phyloP scores from a whole-genome alignment of 2,797 vertebrate species.

The Crenichthys baileyi region DNA sequence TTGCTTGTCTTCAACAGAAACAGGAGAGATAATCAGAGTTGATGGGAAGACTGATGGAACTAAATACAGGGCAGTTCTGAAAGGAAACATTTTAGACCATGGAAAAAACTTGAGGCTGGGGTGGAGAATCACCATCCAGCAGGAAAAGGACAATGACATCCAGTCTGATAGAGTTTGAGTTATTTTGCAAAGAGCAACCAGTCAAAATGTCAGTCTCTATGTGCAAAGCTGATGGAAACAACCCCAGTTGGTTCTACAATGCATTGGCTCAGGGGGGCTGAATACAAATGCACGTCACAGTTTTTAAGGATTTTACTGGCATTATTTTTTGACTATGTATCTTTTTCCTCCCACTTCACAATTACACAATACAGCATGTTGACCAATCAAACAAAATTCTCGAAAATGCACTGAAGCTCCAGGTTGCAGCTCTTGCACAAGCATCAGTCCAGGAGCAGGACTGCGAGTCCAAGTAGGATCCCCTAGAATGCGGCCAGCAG shows the following conservation, averaged over 20 bases:
- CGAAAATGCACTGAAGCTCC: neutral
- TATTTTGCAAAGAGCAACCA: neutral
- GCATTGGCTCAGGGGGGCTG: neutral
- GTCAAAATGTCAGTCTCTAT: neutral
- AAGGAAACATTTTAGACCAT: neutral
- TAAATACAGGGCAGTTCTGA: neutral
- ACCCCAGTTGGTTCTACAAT: neutral
- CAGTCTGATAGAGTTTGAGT: neutral
- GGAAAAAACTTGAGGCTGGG: neutral
- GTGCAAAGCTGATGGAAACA: neutral
- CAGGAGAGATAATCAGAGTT: neutral
- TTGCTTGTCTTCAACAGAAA: neutral
- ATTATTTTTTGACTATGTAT: neutral
- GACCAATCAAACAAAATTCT: neutral
- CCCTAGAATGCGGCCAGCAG: conserved; percentile 15
- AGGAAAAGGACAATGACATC: neutral
- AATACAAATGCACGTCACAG: neutral
- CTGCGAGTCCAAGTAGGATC: conserved; percentile 17
- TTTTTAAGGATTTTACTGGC: neutral
- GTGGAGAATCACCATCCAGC: neutral
- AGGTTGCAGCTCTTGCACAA: neutral
- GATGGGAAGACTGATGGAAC: neutral
- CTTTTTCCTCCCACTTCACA: neutral
- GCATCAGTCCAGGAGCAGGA: neutral
- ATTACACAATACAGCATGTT: neutral